Evolutionary conservation across 2,797 vertebrate species (phyloP).

Genomic region (Lerista edwardsae): DNA sequence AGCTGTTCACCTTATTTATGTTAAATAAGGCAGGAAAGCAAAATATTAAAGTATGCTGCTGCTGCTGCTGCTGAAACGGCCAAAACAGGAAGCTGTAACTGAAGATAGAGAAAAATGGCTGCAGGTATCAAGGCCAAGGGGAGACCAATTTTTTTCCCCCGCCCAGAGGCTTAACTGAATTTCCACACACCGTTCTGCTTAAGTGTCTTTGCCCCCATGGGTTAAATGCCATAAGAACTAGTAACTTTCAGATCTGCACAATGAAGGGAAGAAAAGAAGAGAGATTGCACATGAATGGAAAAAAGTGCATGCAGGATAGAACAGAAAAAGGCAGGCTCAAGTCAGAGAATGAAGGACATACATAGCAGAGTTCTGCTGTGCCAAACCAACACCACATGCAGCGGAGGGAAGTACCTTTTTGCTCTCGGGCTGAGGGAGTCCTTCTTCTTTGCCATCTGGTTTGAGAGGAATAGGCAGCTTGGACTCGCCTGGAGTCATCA

Average conservation of each 20-base stretch:
- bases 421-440: constrained; percentile 78
- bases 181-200: constrained; percentile 64
- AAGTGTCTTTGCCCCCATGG: constrained; percentile 66
- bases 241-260: constrained; percentile 81
- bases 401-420: constrained; percentile 87
- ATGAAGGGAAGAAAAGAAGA: constrained; percentile 51
- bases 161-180: constrained; percentile 67
- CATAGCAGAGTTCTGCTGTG: constrained; percentile 61
- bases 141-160: constrained; percentile 64
- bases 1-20: constrained; percentile 76
- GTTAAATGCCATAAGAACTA: constrained; percentile 80
- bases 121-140: constrained; percentile 72
- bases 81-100: constrained; percentile 79
- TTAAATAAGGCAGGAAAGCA: constrained; percentile 81
- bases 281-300: constrained; percentile 63
- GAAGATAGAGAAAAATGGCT: constrained; percentile 80
- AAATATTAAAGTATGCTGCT: constrained; percentile 78
- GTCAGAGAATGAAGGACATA: constrained; percentile 63
- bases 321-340: constrained; percentile 63
- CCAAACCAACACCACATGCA: constrained; percentile 68
- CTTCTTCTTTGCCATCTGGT: constrained; percentile 88
- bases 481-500: constrained; percentile 82
- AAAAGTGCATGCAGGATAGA: constrained; percentile 73
- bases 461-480: constrained; percentile 82
- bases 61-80: constrained; percentile 73